Conservation (phyloP, 2,888 invertebrate species). For the Thecocarcelia acutangulata region DNA sequence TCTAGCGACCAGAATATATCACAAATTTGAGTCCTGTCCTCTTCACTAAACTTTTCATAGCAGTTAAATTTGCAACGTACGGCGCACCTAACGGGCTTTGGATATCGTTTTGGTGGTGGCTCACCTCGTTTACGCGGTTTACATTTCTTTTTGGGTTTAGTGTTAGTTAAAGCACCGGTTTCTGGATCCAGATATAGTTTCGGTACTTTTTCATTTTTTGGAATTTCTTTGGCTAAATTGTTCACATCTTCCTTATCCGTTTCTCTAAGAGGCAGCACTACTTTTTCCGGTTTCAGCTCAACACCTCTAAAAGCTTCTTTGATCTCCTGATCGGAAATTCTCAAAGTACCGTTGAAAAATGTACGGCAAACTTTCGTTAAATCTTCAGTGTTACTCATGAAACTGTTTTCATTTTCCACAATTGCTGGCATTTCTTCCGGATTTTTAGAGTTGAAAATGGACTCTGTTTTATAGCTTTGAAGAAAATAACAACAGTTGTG, state of each 20-base stretch:
- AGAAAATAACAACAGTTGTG: conserved; percentile 59
- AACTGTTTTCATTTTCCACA: background rate
- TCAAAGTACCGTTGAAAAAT: conserved; percentile 63
- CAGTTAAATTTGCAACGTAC: conserved; percentile 69
- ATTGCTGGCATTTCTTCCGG: background rate
- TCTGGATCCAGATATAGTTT: conserved; percentile 58
- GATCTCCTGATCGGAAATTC: conserved; percentile 55
- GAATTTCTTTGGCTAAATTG: conserved; percentile 6
- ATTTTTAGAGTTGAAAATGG: background rate
- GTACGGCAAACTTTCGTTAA: conserved; percentile 67
- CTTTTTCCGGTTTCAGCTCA: conserved; percentile 44
- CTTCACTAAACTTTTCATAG: conserved; percentile 68
- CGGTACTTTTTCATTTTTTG: conserved; percentile 20
- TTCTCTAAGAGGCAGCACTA: conserved; percentile 35
- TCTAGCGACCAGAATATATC: conserved; percentile 71
- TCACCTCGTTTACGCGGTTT: conserved; percentile 60
- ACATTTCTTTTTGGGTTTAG: conserved; percentile 45
- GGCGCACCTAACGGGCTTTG: conserved; percentile 70
- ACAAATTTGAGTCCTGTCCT: conserved; percentile 70
- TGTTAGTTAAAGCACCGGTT: conserved; percentile 50
- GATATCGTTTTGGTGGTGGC: conserved; percentile 64
- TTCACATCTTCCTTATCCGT: conserved; percentile 25
- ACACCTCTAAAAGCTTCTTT: conserved; percentile 64
- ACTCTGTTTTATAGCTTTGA: conserved; percentile 37
- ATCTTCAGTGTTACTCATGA: background rate